Evolutionary conservation across 2,113 vertebrate species (phyloP).

Genomic region (Oenanthe melanoleuca): DNA sequence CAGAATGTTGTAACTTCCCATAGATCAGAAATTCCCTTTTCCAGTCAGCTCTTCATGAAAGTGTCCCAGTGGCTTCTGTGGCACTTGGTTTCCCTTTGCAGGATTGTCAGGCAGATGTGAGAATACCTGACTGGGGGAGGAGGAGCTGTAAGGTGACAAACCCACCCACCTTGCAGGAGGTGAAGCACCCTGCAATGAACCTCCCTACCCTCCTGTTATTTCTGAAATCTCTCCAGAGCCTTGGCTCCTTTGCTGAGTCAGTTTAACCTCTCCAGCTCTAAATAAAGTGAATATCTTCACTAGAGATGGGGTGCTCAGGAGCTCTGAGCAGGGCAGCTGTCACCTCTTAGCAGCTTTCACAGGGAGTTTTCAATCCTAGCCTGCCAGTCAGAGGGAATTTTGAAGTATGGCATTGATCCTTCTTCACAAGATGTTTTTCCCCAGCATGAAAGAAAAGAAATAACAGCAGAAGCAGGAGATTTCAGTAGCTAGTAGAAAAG

Average conservation of each 20-base stretch:
- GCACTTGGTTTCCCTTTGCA: neutral
- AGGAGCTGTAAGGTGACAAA: neutral
- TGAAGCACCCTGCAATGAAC: neutral
- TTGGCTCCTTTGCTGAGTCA: neutral
- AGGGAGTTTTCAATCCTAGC: neutral
- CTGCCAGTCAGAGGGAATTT: neutral
- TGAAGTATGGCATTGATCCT: neutral
- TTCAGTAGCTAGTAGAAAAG: neutral
- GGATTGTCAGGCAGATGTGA: neutral
- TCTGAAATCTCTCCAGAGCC: neutral
- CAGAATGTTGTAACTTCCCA: slow-evolving; percentile 27
- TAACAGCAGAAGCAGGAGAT: neutral
- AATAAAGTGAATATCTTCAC: neutral
- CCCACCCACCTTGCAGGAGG: rapidly evolving
- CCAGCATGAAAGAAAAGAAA: neutral
- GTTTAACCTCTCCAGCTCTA: neutral
- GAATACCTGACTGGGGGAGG: neutral
- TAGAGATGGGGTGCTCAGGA: neutral
- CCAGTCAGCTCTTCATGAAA: neutral
- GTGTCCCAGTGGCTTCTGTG: neutral
- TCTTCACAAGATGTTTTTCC: neutral
- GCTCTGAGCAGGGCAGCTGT: neutral
- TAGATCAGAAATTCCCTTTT: slow-evolving; percentile 12
- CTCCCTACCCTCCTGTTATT: neutral
- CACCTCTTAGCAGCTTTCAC: neutral